Conservation (phyloP, 2,113 vertebrate genomes). For the Dipodomys stephensi region DNA sequence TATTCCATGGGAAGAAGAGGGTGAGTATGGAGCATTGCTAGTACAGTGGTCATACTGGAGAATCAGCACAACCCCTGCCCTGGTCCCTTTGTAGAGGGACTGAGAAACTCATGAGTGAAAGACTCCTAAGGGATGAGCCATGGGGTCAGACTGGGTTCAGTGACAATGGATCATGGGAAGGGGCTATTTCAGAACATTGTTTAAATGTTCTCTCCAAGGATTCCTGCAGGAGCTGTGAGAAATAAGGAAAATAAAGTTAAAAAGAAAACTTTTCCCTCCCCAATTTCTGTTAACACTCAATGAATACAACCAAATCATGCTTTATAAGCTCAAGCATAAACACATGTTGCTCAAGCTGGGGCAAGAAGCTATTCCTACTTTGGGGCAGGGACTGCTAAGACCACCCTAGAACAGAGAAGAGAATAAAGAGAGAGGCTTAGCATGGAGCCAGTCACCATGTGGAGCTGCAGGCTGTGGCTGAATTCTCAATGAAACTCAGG, state of each 20-base stretch:
- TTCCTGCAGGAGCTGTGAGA: neutral
- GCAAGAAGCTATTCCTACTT: neutral
- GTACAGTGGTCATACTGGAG: neutral
- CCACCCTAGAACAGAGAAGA: neutral
- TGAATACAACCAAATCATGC: neutral
- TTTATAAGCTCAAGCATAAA: constrained; percentile 8
- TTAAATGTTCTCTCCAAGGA: neutral
- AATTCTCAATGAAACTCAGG: neutral
- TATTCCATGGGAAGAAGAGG: neutral
- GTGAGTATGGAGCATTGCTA: neutral
- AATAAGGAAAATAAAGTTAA: neutral
- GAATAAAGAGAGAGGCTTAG: neutral
- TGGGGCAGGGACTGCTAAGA: neutral
- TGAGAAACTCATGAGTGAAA: neutral
- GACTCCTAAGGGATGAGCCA: neutral
- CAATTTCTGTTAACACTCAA: neutral
- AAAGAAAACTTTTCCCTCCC: neutral
- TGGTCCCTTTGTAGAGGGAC: neutral
- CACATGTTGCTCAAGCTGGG: neutral
- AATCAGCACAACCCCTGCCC: neutral
- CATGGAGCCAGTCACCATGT: neutral
- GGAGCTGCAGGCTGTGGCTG: neutral
- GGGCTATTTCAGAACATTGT: neutral
- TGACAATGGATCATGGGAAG: neutral
- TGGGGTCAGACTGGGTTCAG: neutral